Percentiles rank a stretch among this genome's conserved stretches.
These are phyloP conservation scores for Colistium nudipinnis DNA, from an alignment of 2,113 vertebrate genomes.

Conservation along the genomic window DNA sequence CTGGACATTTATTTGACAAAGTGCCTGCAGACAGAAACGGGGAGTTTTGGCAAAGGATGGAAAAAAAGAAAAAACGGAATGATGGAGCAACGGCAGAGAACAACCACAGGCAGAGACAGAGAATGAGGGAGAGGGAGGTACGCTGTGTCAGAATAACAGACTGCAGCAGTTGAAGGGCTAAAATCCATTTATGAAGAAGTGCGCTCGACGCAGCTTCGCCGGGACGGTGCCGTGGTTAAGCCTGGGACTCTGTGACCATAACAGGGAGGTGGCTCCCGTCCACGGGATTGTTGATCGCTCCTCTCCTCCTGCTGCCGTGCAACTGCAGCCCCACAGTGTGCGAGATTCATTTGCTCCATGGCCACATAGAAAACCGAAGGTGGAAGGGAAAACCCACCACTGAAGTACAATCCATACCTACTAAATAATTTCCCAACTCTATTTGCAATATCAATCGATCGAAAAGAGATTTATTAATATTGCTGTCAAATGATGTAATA, in stretches of 20 bases:
- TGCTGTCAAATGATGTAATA: slow-evolving; percentile 56
- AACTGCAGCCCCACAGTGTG: slow-evolving; percentile 3
- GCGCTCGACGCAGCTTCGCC: slow-evolving; percentile 19
- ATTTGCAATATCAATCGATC: slow-evolving; percentile 37
- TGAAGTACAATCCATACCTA: slow-evolving; percentile 51
- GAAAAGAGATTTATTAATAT: slow-evolving; percentile 45
- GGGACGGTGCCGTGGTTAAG: slow-evolving; percentile 11
- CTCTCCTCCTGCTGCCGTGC: slow-evolving; percentile 7
- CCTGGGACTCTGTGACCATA: slow-evolving; percentile 36
- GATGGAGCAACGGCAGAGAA: slow-evolving; percentile 17
- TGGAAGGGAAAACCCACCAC: slow-evolving; percentile 30
- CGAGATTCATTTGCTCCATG: slow-evolving; percentile 14
- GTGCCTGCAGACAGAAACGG: slow-evolving; percentile 46
- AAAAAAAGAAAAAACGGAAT: slow-evolving; percentile 9
- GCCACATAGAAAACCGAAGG: slow-evolving; percentile 35
- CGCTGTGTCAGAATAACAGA: slow-evolving; percentile 42
- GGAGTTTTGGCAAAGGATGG: slow-evolving; percentile 24
- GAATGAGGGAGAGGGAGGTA: slow-evolving; percentile 16
- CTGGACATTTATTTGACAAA: slow-evolving; percentile 63
- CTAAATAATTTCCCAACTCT: slow-evolving; percentile 59
- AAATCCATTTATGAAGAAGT: slow-evolving; percentile 37
- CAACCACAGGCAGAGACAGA: background rate
- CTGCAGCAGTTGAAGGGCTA: slow-evolving; percentile 42
- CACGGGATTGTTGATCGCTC: slow-evolving; percentile 28
- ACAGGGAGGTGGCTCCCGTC: slow-evolving; percentile 28